phyloP scores from a whole-genome alignment of 2,113 vertebrate genomes.

The Tragulus kanchil region DNA sequence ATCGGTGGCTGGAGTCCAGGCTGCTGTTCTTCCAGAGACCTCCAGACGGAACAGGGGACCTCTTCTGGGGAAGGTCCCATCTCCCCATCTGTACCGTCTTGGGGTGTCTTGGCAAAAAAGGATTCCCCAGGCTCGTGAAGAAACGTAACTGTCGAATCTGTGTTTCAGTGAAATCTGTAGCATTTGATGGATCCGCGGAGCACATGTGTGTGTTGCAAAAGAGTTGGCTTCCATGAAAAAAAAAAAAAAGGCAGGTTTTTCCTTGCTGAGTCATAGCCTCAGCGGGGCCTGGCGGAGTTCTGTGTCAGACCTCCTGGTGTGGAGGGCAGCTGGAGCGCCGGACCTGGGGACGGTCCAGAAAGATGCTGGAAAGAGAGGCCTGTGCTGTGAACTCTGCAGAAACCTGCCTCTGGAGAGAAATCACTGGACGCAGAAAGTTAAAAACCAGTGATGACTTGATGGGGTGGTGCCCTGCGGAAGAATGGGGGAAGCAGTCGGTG shows the following conservation, averaged over 20 bases:
- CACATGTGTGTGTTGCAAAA: conserved; percentile 62
- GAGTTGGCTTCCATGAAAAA: conserved; percentile 39
- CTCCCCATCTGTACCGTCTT: conserved; percentile 69
- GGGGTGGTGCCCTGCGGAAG: not conserved
- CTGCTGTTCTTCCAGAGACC: conserved; percentile 39
- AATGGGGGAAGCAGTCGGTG: not conserved
- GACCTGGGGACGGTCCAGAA: too few species aligned
- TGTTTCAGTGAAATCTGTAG: conserved; percentile 50
- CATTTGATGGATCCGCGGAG: conserved; percentile 58
- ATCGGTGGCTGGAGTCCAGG: conserved; percentile 65
- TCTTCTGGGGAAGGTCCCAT: conserved; percentile 31
- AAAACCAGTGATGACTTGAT: not conserved
- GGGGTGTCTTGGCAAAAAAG: conserved; percentile 51
- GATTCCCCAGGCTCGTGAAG: conserved; percentile 37
- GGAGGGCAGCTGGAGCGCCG: not conserved
- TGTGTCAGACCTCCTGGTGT: not conserved
- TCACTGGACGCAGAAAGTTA: conserved; percentile 5
- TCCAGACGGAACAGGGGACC: conserved; percentile 40
- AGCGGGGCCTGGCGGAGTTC: not conserved
- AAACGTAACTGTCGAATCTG: conserved; percentile 57
- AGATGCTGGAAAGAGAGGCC: not conserved
- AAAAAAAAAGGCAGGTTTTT: not conserved
- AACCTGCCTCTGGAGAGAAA: not conserved
- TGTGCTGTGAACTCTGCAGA: not conserved
- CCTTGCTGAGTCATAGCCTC: conserved; percentile 1